Evolutionary conservation across 1,140 invertebrate genomes (phyloP), one percentile per base, ranked within the genome.

Genomic region (Trichonephila clavipes): DNA sequence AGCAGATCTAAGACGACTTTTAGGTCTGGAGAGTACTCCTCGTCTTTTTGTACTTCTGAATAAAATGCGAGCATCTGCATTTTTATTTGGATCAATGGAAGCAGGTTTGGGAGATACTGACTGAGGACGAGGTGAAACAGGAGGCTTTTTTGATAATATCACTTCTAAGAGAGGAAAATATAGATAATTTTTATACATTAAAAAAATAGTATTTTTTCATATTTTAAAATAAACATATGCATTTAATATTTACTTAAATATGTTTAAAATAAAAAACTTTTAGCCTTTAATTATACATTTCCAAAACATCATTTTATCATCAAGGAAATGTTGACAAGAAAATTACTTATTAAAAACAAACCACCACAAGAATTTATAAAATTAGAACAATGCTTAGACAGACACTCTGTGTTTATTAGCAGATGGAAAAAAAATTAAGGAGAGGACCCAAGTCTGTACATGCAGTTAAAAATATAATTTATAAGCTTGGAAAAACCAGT

Each of bases 1-100:
- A 61, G 98, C 98, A 58, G 98, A 98, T 95, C 98, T 96, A 2
- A 98, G 96, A 96, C 97, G 96, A 16, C 97, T 95, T 69, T 96
- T 96, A 82, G 96, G 96, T 24, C 94, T 95, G 95, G 58, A 94
- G 83, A 91, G 69, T 82, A 91, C 34, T 72, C 95, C 94, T 94
- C 94, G 61, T 40, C 72, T 86, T 90, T 91, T 93, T 64, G 19
- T 88, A 40, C 34, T 44, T 61, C 90, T 28, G 82, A 93, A 34
- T 64, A 88, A 44, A 94, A 94, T 44, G 81, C 88, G 59, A 28
- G 58, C 7, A 72, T 90, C 87, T 18, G 7, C 24, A 69, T 12
- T 62, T 61, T 83, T 88, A 62, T 16, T 64, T 69, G 69, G 24
- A 64, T 87, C 85, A 6, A 82, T 5, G 19, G 66, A 51, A 61